phyloP scores from a whole-genome alignment of 2,888 invertebrate genomes.

The Polietes domitor region DNA sequence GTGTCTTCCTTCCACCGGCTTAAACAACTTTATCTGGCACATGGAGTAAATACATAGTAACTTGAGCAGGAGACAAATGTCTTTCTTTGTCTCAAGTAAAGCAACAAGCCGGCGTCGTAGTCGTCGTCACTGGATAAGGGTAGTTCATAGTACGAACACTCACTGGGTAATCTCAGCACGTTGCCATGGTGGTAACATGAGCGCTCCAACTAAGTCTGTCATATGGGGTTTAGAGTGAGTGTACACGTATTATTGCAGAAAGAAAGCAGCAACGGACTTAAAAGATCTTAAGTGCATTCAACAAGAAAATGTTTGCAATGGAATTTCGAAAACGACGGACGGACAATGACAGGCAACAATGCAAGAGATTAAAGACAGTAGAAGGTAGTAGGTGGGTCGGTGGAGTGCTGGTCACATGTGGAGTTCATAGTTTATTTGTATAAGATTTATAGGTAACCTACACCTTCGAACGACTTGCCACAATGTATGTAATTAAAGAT shows the following conservation, averaged over 20 bases:
- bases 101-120: not conserved
- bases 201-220: not conserved
- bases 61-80: not conserved
- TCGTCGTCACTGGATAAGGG: not conserved
- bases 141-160: not conserved
- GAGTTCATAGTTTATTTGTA: too few species aligned
- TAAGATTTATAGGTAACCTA: too few species aligned
- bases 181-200: not conserved
- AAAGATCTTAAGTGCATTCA: conserved; percentile 10
- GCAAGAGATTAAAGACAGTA: too few species aligned
- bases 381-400: too few species aligned
- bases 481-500: too few species aligned
- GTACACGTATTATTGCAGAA: not conserved
- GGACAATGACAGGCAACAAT: too few species aligned
- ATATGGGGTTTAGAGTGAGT: not conserved
- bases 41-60: not conserved
- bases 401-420: too few species aligned
- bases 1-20: not conserved
- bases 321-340: too few species aligned
- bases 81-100: not conserved
- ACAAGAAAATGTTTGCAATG: not conserved
- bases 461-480: too few species aligned
- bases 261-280: not conserved
- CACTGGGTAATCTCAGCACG: conserved; percentile 5
- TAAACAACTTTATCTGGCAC: not conserved